phyloP scores from a whole-genome alignment of 1,140 invertebrate species.

The Akabosia matsudoensis region DNA sequence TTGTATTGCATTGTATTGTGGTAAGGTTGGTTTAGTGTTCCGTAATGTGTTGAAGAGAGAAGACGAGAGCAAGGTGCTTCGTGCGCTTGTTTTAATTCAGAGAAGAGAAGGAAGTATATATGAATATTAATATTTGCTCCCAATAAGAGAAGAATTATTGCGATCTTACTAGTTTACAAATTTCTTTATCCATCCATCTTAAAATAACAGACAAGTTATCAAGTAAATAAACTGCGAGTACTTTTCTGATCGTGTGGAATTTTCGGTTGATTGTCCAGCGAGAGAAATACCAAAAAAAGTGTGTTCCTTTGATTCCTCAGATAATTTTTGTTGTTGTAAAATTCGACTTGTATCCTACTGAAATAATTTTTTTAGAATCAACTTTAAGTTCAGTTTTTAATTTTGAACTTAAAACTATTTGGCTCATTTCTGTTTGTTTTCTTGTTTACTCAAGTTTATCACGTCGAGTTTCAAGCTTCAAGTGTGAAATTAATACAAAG shows the following conservation, averaged over 20 bases:
- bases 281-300: too few relatives aligned
- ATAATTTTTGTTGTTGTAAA: background rate
- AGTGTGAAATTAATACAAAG: too few relatives aligned
- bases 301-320: background rate
- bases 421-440: too few relatives aligned
- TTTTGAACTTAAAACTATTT: too few relatives aligned
- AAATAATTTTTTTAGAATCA: too few relatives aligned
- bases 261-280: too few relatives aligned
- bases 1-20: background rate
- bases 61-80: background rate
- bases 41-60: conserved; percentile 20
- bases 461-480: too few relatives aligned
- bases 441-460: too few relatives aligned
- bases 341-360: too few relatives aligned
- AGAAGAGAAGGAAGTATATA: conserved; percentile 4
- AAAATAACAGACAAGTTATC: background rate
- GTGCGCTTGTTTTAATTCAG: background rate
- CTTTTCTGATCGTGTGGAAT: too few relatives aligned
- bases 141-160: too few relatives aligned
- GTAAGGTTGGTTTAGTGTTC: conserved; percentile 9
- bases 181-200: conserved; percentile 4
- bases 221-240: background rate
- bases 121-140: background rate
- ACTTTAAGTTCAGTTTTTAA: too few relatives aligned
- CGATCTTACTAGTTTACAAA: background rate